Conservation (phyloP, 1,140 invertebrate genomes). For the Camponotus vicinus region DNA sequence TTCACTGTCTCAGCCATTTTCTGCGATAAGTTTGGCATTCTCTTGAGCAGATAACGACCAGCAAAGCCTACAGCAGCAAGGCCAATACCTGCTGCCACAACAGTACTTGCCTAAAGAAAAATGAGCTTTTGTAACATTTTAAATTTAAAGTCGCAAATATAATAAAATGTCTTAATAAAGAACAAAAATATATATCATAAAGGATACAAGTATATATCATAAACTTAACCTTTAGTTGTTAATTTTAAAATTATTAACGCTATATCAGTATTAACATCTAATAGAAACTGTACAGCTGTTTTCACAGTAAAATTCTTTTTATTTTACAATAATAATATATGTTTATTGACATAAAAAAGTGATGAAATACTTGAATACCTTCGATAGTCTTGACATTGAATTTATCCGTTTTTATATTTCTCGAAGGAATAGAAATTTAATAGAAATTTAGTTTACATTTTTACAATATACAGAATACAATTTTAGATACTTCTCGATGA, state of each 20-base stretch:
- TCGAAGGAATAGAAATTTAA: neutral
- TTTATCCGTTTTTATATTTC: neutral
- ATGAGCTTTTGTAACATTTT: too few relatives aligned
- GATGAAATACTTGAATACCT: neutral
- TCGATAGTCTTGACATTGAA: neutral
- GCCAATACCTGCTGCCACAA: slow-evolving; percentile 93
- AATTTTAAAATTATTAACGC: neutral
- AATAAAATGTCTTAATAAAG: neutral
- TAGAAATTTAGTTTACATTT: neutral
- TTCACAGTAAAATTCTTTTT: neutral
- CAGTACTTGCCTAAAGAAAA: slow-evolving; percentile 88
- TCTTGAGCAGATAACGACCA: slow-evolving; percentile 92
- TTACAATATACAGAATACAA: neutral
- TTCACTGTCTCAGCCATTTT: slow-evolving; percentile 93
- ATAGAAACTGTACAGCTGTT: neutral
- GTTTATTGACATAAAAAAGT: neutral
- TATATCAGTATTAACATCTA: neutral
- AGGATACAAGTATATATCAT: neutral
- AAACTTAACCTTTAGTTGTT: slow-evolving; percentile 22
- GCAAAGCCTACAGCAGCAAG: slow-evolving; percentile 94
- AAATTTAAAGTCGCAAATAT: slow-evolving; percentile 8
- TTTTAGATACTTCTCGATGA: neutral
- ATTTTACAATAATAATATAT: neutral
- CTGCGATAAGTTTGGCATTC: slow-evolving; percentile 91
- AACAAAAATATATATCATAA: neutral